Conservation (phyloP, 37 sponge, comb jelly and placozoan species). For the Theonella swinhoei region DNA sequence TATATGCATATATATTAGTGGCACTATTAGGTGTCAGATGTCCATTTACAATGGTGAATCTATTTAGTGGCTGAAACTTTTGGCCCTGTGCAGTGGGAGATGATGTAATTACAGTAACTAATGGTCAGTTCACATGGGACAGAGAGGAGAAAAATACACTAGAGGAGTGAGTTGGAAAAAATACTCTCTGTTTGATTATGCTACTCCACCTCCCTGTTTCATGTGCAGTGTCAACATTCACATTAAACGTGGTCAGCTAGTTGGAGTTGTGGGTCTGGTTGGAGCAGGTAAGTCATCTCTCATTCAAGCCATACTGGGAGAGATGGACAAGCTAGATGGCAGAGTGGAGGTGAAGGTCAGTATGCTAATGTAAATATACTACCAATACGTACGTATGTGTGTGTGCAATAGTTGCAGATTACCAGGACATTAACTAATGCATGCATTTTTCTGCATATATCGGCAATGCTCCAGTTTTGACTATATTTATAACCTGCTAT, state of each 20-base stretch:
- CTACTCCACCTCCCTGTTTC: background rate
- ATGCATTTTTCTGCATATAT: too few relatives aligned
- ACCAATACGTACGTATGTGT: background rate
- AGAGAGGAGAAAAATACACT: constrained; percentile 47
- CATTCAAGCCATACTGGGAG: constrained; percentile 92
- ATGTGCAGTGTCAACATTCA: constrained; percentile 77
- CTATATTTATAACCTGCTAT: too few relatives aligned
- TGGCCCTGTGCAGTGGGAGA: constrained; percentile 45
- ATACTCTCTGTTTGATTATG: background rate
- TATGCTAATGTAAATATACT: background rate
- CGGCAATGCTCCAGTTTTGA: too few relatives aligned
- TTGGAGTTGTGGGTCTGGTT: constrained; percentile 98
- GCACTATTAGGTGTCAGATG: too few relatives aligned
- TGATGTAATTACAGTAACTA: constrained; percentile 48
- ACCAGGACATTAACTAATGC: background rate
- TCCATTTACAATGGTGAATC: too few relatives aligned
- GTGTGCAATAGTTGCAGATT: background rate
- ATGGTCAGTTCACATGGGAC: constrained; percentile 86
- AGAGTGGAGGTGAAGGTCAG: constrained; percentile 73
- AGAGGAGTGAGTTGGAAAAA: constrained; percentile 32
- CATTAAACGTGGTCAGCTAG: constrained; percentile 87
- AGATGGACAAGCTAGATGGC: constrained; percentile 93
- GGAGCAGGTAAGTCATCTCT: constrained; percentile 99
- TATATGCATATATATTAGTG: background rate
- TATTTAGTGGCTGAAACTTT: too few relatives aligned